Percentiles rank a stretch among this genome's conserved stretches.
Conservation (phyloP, 1,140 invertebrate genomes). For the Zaprionus camerounensis region DNA sequence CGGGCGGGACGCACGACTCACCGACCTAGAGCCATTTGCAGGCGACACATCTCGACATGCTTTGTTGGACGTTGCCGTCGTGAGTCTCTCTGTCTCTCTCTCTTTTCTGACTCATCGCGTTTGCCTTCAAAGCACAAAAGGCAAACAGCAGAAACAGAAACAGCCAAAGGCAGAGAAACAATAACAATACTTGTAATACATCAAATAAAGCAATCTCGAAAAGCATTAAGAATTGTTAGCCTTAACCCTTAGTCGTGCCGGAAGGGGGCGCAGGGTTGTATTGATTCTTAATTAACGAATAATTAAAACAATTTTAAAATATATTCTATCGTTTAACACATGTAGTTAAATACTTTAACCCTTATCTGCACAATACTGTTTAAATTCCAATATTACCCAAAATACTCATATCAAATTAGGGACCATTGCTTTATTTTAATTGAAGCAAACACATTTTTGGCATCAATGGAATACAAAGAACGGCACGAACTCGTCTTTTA, state of each 20-base stretch:
- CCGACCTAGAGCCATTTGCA: constrained; percentile 8
- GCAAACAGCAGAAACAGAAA: constrained; percentile 10
- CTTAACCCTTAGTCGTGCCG: constrained; percentile 21
- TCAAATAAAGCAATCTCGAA: constrained; percentile 10
- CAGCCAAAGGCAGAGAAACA: constrained; percentile 10
- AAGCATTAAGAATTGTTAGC: constrained; percentile 21
- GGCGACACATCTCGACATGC: constrained; percentile 53
- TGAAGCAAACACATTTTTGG: too few species aligned
- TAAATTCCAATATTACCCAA: too few species aligned
- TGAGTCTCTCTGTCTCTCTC: not conserved
- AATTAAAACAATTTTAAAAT: too few species aligned
- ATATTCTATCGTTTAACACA: too few species aligned
- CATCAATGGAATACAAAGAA: too few species aligned
- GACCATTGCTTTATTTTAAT: too few species aligned
- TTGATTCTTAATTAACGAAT: not conserved
- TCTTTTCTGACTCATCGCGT: constrained; percentile 49
- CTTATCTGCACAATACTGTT: too few species aligned
- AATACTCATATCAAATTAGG: too few species aligned
- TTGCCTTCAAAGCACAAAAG: not conserved
- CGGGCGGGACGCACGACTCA: constrained; percentile 13
- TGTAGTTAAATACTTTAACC: too few species aligned
- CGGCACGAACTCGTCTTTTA: too few species aligned
- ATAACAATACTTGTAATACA: constrained; percentile 19
- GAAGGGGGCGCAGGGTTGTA: not conserved
- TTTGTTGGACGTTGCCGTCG: constrained; percentile 50